A percentile compares a stretch with the other conserved stretches of the same genome.
Conservation (phyloP, 2,888 invertebrate species). For the Tubiluchus corallicola region DNA sequence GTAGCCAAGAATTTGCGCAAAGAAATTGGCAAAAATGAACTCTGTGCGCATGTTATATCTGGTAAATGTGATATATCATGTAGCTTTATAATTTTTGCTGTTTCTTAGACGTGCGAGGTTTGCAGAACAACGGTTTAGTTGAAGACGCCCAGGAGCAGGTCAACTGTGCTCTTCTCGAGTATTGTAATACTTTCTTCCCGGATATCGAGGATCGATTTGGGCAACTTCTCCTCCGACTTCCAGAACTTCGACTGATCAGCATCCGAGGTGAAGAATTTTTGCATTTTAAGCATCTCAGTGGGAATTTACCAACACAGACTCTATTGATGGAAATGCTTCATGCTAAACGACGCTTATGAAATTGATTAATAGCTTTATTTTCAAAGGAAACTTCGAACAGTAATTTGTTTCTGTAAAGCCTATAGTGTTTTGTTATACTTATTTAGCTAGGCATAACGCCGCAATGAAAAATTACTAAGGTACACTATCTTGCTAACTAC, state of each 20-base stretch:
- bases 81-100: conserved; percentile 9
- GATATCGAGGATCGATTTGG: conserved; percentile 89
- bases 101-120: conserved; percentile 65
- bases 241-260: conserved; percentile 74
- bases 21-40: no score
- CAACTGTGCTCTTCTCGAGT: conserved; percentile 79
- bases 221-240: conserved; percentile 73
- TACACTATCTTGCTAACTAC: no score
- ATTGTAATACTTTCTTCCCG: conserved; percentile 77
- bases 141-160: conserved; percentile 89
- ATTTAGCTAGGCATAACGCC: no score
- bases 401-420: no score
- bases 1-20: no score
- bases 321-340: conserved; percentile 96
- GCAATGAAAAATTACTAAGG: no score
- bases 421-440: no score
- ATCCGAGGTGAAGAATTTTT: conserved; percentile 81
- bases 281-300: conserved; percentile 82
- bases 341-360: no score
- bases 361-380: no score
- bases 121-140: conserved; percentile 78
- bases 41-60: no score
- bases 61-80: no score
- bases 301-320: conserved; percentile 90
- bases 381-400: no score